phyloP scores from a whole-genome alignment of 1,140 invertebrate genomes.

The Spodoptera frugiperda region DNA sequence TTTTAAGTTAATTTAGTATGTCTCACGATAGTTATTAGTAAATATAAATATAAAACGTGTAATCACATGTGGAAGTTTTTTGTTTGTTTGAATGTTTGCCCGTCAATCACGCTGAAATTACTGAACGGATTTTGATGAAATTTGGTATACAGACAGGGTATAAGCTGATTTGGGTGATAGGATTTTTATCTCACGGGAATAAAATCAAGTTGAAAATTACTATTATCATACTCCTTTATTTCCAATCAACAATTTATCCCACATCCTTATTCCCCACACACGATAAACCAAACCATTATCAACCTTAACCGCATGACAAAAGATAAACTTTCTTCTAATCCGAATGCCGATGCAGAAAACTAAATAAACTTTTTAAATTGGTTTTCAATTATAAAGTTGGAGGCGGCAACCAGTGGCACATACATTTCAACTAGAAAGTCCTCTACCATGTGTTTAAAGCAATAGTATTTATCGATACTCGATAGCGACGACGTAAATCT shows the following conservation, averaged over 20 bases:
- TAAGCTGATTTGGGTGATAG: too few species aligned
- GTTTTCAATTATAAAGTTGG: constrained; percentile 24
- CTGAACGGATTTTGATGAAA: too few species aligned
- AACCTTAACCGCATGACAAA: background rate
- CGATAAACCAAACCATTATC: background rate
- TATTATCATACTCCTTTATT: background rate
- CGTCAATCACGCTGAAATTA: too few species aligned
- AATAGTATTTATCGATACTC: background rate
- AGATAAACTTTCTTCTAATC: background rate
- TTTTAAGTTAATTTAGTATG: too few species aligned
- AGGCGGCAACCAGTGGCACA: background rate
- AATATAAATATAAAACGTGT: too few species aligned
- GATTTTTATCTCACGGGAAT: too few species aligned
- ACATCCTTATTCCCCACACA: background rate
- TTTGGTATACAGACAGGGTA: too few species aligned
- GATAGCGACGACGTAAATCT: background rate
- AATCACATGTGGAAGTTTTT: too few species aligned
- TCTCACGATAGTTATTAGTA: too few species aligned
- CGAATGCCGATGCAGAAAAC: background rate
- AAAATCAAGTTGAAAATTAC: too few species aligned
- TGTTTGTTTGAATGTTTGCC: too few species aligned
- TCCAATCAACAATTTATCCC: too few species aligned
- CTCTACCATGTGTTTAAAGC: background rate
- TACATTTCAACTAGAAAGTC: constrained; percentile 7
- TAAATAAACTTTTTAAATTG: constrained; percentile 16